Conservation (phyloP, 2,797 vertebrate species). For the Pseudotriccus pelzelni region DNA sequence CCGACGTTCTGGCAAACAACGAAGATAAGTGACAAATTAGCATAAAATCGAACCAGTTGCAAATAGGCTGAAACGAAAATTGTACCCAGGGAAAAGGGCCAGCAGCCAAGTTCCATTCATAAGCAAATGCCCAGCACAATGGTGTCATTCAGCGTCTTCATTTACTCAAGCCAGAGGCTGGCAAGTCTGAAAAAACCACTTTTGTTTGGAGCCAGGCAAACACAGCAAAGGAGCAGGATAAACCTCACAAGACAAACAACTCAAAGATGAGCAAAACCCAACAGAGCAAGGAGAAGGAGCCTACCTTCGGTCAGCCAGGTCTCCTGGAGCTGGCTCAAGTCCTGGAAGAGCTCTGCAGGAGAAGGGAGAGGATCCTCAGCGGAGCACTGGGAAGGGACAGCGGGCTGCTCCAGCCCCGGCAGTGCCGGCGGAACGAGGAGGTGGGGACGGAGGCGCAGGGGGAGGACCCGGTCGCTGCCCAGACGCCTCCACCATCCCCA, state of each 20-base stretch:
- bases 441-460: not conserved
- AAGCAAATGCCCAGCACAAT: constrained; percentile 76
- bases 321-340: constrained; percentile 95
- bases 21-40: constrained; percentile 13
- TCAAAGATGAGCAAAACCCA: not conserved
- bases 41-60: constrained; percentile 28
- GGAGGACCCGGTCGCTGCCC: not conserved
- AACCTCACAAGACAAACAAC: not conserved
- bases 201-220: not conserved
- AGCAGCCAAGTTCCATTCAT: constrained; percentile 73
- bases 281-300: not conserved
- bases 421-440: not conserved
- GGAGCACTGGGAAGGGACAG: not conserved
- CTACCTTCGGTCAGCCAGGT: constrained; percentile 98
- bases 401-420: not conserved
- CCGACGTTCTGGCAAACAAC: not conserved
- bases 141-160: constrained; percentile 67
- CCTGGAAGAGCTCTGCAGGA: constrained; percentile 92
- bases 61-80: constrained; percentile 57
- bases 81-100: constrained; percentile 52
- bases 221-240: not conserved
- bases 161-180: constrained; percentile 52
- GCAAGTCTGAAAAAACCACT: constrained; percentile 58
- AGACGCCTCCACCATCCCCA: not conserved
- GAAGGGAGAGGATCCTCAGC: not conserved